Conservation (phyloP, 2,888 invertebrate genomes). For the Protula sp. region DNA sequence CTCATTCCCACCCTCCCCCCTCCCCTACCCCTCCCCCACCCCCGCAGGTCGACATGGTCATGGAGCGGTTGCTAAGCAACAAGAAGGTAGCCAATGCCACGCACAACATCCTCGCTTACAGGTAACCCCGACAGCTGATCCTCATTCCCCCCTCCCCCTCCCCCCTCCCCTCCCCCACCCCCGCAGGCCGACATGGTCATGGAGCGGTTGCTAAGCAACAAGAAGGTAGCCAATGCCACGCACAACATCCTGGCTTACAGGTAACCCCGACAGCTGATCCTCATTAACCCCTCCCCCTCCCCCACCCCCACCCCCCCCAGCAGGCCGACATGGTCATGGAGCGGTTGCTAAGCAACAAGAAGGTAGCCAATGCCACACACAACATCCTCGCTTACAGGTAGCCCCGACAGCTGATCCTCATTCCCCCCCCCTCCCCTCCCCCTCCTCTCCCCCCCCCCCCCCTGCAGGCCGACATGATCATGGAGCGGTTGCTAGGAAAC, state of each 20-base stretch:
- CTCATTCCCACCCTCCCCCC: too few relatives aligned
- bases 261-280: too few relatives aligned
- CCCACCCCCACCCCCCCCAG: too few relatives aligned
- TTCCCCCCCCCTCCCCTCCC: too few relatives aligned
- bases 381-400: slow-evolving; percentile 73
- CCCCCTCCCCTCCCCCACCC: too few relatives aligned
- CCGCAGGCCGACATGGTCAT: slow-evolving; percentile 28
- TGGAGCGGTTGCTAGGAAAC: slow-evolving; percentile 39
- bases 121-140: too few relatives aligned
- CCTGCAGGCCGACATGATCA: slow-evolving; percentile 23
- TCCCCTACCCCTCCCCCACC: too few relatives aligned
- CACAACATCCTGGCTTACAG: slow-evolving; percentile 80
- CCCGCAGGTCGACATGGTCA: slow-evolving; percentile 24
- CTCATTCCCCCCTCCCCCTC: too few relatives aligned
- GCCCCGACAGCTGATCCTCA: too few relatives aligned
- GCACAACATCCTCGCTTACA: slow-evolving; percentile 78
- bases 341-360: slow-evolving; percentile 41
- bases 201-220: slow-evolving; percentile 38
- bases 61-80: slow-evolving; percentile 39
- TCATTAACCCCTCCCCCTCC: too few relatives aligned
- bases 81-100: slow-evolving; percentile 67
- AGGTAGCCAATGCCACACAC: slow-evolving; percentile 72
- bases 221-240: slow-evolving; percentile 66
- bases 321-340: slow-evolving; percentile 30
- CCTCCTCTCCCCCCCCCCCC: too few relatives aligned